A percentile compares a stretch with the other conserved stretches of the same genome.
phyloP scores from a whole-genome alignment of 2,888 invertebrate genomes.

The Amiota minor region DNA sequence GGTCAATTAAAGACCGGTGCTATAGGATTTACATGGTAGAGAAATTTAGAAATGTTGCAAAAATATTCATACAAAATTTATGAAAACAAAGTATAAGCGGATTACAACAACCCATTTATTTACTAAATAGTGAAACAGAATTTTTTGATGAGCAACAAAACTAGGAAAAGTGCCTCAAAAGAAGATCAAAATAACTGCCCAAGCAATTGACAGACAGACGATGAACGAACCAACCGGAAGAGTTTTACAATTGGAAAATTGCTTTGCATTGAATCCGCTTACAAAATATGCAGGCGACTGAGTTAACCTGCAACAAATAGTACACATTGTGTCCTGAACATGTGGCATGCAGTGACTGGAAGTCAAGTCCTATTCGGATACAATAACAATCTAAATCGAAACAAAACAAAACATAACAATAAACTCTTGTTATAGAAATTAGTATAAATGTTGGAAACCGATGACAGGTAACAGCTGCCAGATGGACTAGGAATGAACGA shows the following conservation, averaged over 20 bases:
- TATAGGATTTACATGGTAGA: too few species aligned
- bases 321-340: neutral
- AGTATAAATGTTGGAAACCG: conserved; percentile 6
- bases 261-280: neutral
- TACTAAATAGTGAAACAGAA: neutral
- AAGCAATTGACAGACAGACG: neutral
- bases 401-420: conserved; percentile 7
- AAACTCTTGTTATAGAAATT: conserved; percentile 13
- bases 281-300: neutral
- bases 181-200: neutral
- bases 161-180: too few species aligned
- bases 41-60: too few species aligned
- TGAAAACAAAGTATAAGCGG: conserved; percentile 15
- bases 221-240: conserved; percentile 9
- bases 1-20: too few species aligned
- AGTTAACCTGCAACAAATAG: conserved; percentile 8
- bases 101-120: neutral
- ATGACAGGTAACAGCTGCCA: conserved; percentile 15
- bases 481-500: neutral
- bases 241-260: conserved; percentile 10
- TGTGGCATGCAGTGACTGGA: neutral
- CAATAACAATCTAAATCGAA: neutral
- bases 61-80: neutral
- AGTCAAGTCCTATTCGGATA: neutral
- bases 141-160: too few species aligned